Evolutionary conservation across 1,140 invertebrate species (phyloP).

Genomic region (Cydia fagiglandana): DNA sequence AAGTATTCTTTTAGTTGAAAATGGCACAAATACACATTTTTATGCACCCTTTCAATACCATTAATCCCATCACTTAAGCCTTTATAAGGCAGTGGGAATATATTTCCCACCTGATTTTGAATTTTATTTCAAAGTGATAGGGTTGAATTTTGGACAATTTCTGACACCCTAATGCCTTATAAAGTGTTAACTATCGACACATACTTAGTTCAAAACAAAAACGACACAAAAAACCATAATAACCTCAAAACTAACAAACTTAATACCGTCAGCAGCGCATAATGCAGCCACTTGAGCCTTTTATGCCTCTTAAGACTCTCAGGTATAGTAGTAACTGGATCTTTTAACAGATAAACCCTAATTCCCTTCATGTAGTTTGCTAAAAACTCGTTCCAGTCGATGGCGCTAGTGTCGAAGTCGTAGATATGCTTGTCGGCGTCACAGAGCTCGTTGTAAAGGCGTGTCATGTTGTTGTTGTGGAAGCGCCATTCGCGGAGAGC

Average conservation of each 20-base stretch:
- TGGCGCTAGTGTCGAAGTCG: constrained; percentile 79
- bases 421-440: constrained; percentile 81
- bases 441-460: constrained; percentile 65
- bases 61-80: too few relatives aligned
- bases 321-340: constrained; percentile 77
- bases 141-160: too few relatives aligned
- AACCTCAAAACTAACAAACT: constrained; percentile 42
- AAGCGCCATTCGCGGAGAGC: constrained; percentile 86
- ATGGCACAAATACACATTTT: too few relatives aligned
- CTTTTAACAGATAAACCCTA: constrained; percentile 82
- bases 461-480: constrained; percentile 83
- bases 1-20: too few relatives aligned
- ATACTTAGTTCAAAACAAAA: constrained; percentile 14
- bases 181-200: too few relatives aligned
- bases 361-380: constrained; percentile 80
- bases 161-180: too few relatives aligned
- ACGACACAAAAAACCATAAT: constrained; percentile 40
- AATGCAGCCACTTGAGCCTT: constrained; percentile 51
- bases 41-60: too few relatives aligned
- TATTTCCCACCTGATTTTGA: too few relatives aligned
- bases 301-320: constrained; percentile 48
- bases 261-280: constrained; percentile 44
- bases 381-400: constrained; percentile 83
- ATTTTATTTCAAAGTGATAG: too few relatives aligned
- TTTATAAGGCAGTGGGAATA: too few relatives aligned